Evolutionary conservation across 1,140 invertebrate genomes (phyloP).

Genomic region (Drosophila kikkawai): DNA sequence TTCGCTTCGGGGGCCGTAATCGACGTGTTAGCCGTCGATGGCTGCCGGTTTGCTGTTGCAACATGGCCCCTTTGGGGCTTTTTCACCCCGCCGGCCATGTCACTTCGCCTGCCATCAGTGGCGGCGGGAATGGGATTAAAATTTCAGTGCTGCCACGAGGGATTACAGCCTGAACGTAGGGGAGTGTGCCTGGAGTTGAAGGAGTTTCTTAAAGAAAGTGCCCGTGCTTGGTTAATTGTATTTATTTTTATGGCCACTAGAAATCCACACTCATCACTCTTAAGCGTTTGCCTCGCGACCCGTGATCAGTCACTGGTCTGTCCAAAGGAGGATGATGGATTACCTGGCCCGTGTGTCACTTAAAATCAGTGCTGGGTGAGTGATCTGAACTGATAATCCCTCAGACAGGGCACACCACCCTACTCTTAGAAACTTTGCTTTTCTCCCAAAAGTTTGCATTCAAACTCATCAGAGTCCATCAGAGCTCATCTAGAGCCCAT

Average conservation of each 20-base stretch:
- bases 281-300: neutral
- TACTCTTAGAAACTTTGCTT: constrained; percentile 26
- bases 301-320: constrained; percentile 12
- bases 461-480: neutral
- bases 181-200: neutral
- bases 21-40: constrained; percentile 18
- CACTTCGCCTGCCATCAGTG: constrained; percentile 2
- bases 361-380: constrained; percentile 18
- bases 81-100: constrained; percentile 1
- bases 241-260: neutral
- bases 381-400: constrained; percentile 39
- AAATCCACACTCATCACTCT: constrained; percentile 13
- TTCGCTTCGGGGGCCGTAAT: constrained; percentile 7
- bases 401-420: neutral
- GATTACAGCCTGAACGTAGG: neutral
- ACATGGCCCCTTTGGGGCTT: constrained; percentile 1
- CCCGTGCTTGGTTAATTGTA: constrained; percentile 9
- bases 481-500: neutral
- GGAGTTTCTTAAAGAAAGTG: neutral
- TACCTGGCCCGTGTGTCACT: constrained; percentile 7
- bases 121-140: constrained; percentile 23
- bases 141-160: constrained; percentile 4
- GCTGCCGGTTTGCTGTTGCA: constrained; percentile 14
- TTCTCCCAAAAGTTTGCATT: constrained; percentile 21
- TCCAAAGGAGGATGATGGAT: constrained; percentile 29